Base-by-base conservation (phyloP, 2,797 vertebrate genomes). In the Arctocebus calabarensis region DNA sequence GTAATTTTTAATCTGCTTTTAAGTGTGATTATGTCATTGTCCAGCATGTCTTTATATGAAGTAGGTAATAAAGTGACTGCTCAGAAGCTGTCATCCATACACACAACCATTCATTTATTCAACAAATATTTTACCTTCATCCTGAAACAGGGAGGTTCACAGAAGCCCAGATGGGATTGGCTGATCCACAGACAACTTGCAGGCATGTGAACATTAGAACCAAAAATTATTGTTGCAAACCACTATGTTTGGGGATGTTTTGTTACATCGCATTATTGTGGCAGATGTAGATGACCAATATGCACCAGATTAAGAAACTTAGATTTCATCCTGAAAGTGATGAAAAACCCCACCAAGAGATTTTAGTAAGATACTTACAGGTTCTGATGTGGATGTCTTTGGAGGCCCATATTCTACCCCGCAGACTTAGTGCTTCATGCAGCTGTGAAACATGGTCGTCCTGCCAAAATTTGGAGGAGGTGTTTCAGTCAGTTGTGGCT, bases 401-500 rank as follows among this genome's bases (percentile, higher is more conserved):
- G 34, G 32, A 52, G 1, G 12, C 32, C 17, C 0, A 7, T 16
- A 32, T 62, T n/a, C 3, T 59, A 7, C n/a, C 20, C 2, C 1
- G 5, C 37, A 25, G 7, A 0, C 2, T 1, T 11, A 40, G 7
- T 20, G 52, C 4, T 27, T 82, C 32, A 8, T 1, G 43, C 34
- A 29, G n/a, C 0, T 71, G 34, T 48, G 55, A 81, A 22, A 23
- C 45, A 8, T 0, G 27, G 55, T 1, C 13, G 55, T 32, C 52
- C 32, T 48, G 62, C 82, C 9, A 34, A 23, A 10, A 27, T 3
- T 27, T 43, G 77, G n/a, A 37, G 43, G 22, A 17, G 4, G 12
- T 17, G 0, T 29, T 3, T 25, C 5, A 27, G 1, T 34, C 7
- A 27, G 7, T 3, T 7, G 1, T 2, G 29, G 17, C 14, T 11